Percentiles rank a stretch among this genome's conserved stretches.
Evolutionary conservation across 1,140 invertebrate species (phyloP).

Genomic region (Acromyrmex charruanus): DNA sequence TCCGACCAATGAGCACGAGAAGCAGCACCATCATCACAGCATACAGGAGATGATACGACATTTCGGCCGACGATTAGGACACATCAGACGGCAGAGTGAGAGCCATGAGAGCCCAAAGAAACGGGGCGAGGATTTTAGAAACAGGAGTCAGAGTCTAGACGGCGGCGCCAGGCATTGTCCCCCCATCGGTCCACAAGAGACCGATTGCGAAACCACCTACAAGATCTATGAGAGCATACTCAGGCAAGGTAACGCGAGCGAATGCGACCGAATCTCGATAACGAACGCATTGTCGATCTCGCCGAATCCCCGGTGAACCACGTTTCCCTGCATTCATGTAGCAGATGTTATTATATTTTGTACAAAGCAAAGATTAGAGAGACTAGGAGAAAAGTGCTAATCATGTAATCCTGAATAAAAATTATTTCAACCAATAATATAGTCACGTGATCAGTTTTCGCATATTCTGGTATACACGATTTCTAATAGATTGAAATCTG

Average conservation of each 20-base stretch:
- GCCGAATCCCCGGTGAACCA: background rate
- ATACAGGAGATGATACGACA: conserved; percentile 92
- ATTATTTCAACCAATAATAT: too few relatives aligned
- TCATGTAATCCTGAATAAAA: too few relatives aligned
- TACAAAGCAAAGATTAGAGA: background rate
- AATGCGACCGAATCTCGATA: background rate
- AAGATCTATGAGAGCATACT: conserved; percentile 93
- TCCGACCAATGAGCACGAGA: conserved; percentile 80
- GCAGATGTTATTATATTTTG: background rate
- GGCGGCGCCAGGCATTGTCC: conserved; percentile 86
- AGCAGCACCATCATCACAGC: conserved; percentile 79
- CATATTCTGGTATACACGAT: too few relatives aligned
- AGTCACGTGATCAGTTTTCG: too few relatives aligned
- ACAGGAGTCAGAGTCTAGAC: conserved; percentile 92
- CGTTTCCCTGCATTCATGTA: background rate
- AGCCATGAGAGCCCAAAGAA: conserved; percentile 86
- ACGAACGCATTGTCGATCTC: background rate
- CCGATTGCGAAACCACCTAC: conserved; percentile 93
- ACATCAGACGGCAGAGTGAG: conserved; percentile 85
- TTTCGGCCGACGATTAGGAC: conserved; percentile 88
- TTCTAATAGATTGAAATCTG: too few relatives aligned
- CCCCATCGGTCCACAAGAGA: conserved; percentile 83
- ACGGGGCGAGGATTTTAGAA: conserved; percentile 89
- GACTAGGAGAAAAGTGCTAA: too few relatives aligned
- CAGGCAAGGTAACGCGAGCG: conserved; percentile 90